Base-by-base conservation (phyloP, 2,888 invertebrate species). In the Drosophila stalkeri region DNA sequence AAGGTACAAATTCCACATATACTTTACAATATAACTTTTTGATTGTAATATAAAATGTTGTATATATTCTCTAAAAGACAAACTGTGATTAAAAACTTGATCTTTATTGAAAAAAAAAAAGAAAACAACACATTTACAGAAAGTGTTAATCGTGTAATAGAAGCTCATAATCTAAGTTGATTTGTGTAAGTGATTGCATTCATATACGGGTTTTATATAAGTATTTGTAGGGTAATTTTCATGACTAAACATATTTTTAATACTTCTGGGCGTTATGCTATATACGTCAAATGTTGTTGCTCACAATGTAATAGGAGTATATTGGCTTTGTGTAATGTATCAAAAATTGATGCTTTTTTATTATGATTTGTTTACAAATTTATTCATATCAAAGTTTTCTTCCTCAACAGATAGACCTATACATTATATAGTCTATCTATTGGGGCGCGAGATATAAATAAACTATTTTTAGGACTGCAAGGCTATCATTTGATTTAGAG, bases 381-480 rank as follows among this genome's bases (percentile, higher is more conserved):
- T 2, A n/a, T 1, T n/a, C 16, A 4, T 1, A 47, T 27, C 27
- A 2, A 27, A 27, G 16, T 16, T 47, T 8, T 16, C n/a, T 12
- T 49, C 2, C 27, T n/a, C 16, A n/a, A 31, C n/a, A 33, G 33
- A 33, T 18, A 7, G 7, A 33, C 8, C 51, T 18, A n/a, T 2
- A 12, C 3, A 51, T 33, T 18, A 18, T 51, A 33, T 51, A 51
- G 49, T 51, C 49, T 51, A 51, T 51, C 49, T 18, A 51, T 51
- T 14, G 18, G 51, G 33, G 35, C 51, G 35, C 35, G 18, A 3
- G 27, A 47, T 5, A 4, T 31, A n/a, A 49, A 8, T 2, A 18
- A 49, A 11, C 31, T 33, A 18, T 18, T 33, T 51, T 12, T 33
- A 18, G 7, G 5, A 39, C 16, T 6, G 7, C 0, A 14, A 6